Base-by-base conservation (phyloP, 2,113 vertebrate species). In the Sapajus apella region DNA sequence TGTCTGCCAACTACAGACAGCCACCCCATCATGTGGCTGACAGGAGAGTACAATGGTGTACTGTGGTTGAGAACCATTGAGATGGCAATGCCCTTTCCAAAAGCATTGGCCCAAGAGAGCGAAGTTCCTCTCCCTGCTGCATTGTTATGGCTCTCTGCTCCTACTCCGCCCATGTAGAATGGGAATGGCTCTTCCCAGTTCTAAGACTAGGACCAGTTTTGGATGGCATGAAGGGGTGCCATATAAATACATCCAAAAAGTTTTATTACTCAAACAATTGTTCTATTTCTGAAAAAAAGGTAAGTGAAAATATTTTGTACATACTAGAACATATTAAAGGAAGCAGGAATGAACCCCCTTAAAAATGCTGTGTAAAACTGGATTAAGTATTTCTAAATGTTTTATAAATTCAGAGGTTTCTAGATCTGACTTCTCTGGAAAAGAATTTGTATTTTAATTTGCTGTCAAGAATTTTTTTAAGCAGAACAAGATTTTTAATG, bases 381-480 rank as follows among this genome's bases (percentile, higher is more conserved):
- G 37, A 76, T 56, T n/a, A 37, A 73, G 32, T 70, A 56, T 94
- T 89, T 83, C 56, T 56, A 87, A 64, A 90, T 80, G 21, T 90
- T 56, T 47, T 55, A 20, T 96, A 81, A 86, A 86, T 64, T 90
- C 40, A 43, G 64, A 93, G 11, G 12, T 75, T 91, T 95, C 64
- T 30, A 93, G 55, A 75, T 93, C 17, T 84, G 52, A 77, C 64
- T 89, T 93, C 90, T 70, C 87, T 84, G 4, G 94, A 87, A 91
- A 93, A 68, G 6, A 87, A 58, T 66, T 25, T 90, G 56, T 90
- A 80, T 82, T 91, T 96, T 96, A 90, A 87, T 88, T 80, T 83
- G 82, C 45, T 82, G 8, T 89, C 81, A 81, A 81, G 35, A 90
- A 92, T 95, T 35, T 50, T 72, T 95, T 61, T 90, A 90, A 95